These are phyloP conservation scores for Australoheros scitulus DNA, from an alignment of 2,113 vertebrate species.

Conservation along the genomic window DNA sequence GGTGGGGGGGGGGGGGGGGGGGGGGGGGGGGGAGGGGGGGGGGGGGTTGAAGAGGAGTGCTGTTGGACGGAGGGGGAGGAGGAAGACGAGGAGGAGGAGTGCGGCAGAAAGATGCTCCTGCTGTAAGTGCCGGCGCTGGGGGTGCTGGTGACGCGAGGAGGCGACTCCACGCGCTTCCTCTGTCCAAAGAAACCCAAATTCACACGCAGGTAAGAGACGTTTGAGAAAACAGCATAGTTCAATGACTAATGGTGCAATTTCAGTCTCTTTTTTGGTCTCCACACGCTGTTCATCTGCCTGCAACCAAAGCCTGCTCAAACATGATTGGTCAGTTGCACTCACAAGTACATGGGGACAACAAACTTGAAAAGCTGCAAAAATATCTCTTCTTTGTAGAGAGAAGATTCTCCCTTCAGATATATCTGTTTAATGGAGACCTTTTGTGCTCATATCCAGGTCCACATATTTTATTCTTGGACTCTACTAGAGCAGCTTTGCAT, in stretches of 20 bases:
- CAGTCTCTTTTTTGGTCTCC: too few species aligned
- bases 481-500: not conserved
- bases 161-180: slow-evolving; percentile 85
- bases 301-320: too few species aligned
- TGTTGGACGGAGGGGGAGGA: slow-evolving; percentile 60
- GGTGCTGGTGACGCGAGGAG: slow-evolving; percentile 87
- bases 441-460: not conserved
- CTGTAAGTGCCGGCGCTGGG: slow-evolving; percentile 85
- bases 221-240: not conserved
- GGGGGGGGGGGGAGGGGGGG: slow-evolving; percentile 68
- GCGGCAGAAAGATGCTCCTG: slow-evolving; percentile 83
- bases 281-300: too few species aligned
- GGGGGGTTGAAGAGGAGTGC: slow-evolving; percentile 73
- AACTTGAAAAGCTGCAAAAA: not conserved
- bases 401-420: not conserved
- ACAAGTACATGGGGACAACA: not conserved
- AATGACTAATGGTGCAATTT: too few species aligned
- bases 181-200: slow-evolving; percentile 58
- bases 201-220: not conserved
- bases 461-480: not conserved
- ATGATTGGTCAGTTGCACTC: not conserved
- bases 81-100: slow-evolving; percentile 72
- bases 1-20: slow-evolving; percentile 67
- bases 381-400: too few species aligned
- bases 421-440: not conserved